phyloP scores from a whole-genome alignment of 2,888 invertebrate genomes.

The Ochropleura plecta region DNA sequence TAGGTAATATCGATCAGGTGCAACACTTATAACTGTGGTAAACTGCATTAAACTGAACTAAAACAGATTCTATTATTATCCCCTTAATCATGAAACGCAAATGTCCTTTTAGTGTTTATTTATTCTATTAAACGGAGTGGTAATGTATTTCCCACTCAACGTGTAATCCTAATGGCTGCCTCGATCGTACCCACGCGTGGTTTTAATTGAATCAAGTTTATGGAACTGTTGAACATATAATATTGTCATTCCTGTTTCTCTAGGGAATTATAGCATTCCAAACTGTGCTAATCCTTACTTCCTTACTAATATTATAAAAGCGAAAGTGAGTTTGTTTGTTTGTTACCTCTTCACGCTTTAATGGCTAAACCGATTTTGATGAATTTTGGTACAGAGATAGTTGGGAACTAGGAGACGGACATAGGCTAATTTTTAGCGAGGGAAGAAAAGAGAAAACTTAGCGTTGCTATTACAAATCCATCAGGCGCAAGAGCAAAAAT shows the following conservation, averaged over 20 bases:
- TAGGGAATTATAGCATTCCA: conserved; percentile 44
- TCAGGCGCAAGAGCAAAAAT: no score
- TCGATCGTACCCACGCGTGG: conserved; percentile 60
- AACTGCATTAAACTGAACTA: not conserved
- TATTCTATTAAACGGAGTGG: conserved; percentile 70
- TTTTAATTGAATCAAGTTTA: conserved; percentile 64
- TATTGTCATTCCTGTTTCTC: conserved; percentile 51
- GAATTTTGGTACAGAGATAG: no score
- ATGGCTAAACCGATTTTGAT: no score
- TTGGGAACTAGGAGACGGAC: no score
- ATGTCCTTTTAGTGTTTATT: conserved; percentile 70
- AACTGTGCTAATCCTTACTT: conserved; percentile 33
- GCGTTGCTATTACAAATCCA: no score
- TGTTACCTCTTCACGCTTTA: no score
- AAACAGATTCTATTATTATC: conserved; percentile 53
- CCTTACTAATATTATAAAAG: no score
- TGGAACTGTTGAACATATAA: conserved; percentile 55
- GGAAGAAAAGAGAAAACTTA: no score
- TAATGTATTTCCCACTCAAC: conserved; percentile 71
- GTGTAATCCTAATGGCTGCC: conserved; percentile 58
- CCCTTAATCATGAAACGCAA: conserved; percentile 61
- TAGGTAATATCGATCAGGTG: no score
- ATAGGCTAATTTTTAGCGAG: no score
- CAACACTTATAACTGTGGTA: not conserved
- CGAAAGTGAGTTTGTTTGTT: no score